Evolutionary conservation across 2,888 invertebrate species (phyloP).

Genomic region (Herminia tarsipennalis): DNA sequence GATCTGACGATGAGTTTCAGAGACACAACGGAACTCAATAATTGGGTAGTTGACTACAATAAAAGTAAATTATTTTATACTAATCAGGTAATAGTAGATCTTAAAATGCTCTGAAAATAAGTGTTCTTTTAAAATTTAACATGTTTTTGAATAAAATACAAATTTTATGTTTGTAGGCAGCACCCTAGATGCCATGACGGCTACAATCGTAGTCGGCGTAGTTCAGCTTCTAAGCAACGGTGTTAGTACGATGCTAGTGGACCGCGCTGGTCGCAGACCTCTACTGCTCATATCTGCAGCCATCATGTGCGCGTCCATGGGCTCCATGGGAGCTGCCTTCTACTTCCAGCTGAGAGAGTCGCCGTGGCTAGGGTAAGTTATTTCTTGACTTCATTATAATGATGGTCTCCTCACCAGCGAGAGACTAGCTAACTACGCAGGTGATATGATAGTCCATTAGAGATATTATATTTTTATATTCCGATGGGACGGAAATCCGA

Average conservation of each 20-base stretch:
- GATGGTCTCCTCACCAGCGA: background rate
- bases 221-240: slow-evolving; percentile 84
- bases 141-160: too few relatives aligned
- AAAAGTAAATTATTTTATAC: too few relatives aligned
- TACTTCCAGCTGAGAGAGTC: slow-evolving; percentile 73
- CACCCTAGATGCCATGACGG: slow-evolving; percentile 78
- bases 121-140: too few relatives aligned
- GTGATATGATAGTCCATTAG: too few relatives aligned
- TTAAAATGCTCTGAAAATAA: too few relatives aligned
- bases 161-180: slow-evolving; percentile 67
- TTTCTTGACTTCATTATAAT: background rate
- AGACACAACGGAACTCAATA: too few relatives aligned
- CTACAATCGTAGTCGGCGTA: slow-evolving; percentile 84
- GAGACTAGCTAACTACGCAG: too few relatives aligned
- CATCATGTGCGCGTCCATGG: slow-evolving; percentile 82
- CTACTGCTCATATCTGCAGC: slow-evolving; percentile 86
- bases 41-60: too few relatives aligned
- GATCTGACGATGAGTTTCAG: too few relatives aligned
- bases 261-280: slow-evolving; percentile 86
- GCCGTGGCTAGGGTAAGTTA: slow-evolving; percentile 71
- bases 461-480: too few relatives aligned
- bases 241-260: slow-evolving; percentile 83
- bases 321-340: slow-evolving; percentile 83
- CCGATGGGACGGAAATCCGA: too few relatives aligned
- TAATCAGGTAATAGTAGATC: too few relatives aligned